phyloP scores from a whole-genome alignment of 2,888 invertebrate species.

The Alloplasta piceator region DNA sequence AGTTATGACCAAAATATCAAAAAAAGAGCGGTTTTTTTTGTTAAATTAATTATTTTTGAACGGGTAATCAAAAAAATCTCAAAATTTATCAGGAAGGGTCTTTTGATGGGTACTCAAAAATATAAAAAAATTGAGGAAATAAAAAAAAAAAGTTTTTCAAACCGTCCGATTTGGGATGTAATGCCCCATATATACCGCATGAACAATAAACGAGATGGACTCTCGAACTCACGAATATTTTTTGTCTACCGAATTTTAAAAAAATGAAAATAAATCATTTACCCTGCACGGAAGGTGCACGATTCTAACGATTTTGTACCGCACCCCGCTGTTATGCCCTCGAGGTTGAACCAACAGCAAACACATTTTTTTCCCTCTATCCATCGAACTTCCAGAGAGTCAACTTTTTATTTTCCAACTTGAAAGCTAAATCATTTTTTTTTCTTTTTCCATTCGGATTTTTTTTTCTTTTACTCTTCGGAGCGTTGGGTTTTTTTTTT shows the following conservation, averaged over 20 bases:
- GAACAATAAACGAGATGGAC: slow-evolving; percentile 16
- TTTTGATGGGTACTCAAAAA: no score
- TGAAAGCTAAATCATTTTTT: background rate
- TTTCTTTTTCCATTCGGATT: background rate
- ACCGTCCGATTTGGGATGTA: no score
- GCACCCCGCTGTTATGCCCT: background rate
- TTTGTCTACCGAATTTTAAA: slow-evolving; percentile 20
- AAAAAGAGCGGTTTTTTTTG: no score
- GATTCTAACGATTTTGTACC: background rate
- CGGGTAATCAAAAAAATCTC: no score
- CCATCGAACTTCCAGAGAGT: background rate
- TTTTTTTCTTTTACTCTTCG: background rate
- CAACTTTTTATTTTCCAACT: background rate
- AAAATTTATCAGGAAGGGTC: no score
- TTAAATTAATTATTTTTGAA: no score
- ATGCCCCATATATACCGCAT: background rate
- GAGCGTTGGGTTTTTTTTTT: background rate
- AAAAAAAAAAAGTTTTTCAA: no score
- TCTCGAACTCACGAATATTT: slow-evolving; percentile 14
- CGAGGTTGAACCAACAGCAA: slow-evolving; percentile 13
- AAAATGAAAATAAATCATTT: slow-evolving; percentile 6
- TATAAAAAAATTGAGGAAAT: no score
- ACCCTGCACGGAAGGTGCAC: background rate
- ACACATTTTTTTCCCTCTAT: slow-evolving; percentile 9
- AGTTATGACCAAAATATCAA: no score